Conservation (phyloP, 1,140 invertebrate species). For the Leptopilina clavipes region DNA sequence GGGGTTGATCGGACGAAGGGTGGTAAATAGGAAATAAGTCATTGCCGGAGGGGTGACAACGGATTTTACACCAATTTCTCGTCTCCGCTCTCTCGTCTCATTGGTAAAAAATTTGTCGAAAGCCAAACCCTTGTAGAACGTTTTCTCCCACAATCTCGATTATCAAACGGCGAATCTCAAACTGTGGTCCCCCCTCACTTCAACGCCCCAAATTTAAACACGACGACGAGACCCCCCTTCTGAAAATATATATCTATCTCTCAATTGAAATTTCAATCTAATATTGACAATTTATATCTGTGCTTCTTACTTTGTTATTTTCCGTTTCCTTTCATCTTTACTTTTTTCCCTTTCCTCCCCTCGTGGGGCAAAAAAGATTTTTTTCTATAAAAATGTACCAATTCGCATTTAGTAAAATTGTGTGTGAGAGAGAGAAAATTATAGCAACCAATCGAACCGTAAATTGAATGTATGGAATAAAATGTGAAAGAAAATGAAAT, state of each 20-base stretch:
- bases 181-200: not conserved
- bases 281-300: not conserved
- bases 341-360: no score
- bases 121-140: constrained; percentile 40
- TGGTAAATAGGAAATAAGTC: constrained; percentile 74
- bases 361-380: no score
- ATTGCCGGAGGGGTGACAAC: constrained; percentile 69
- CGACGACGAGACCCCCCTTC: not conserved
- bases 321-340: no score
- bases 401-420: no score
- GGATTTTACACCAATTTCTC: constrained; percentile 74
- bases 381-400: no score
- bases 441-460: no score
- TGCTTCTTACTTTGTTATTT: no score
- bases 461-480: no score
- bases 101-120: constrained; percentile 73
- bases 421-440: no score
- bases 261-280: constrained; percentile 17
- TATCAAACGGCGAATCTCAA: constrained; percentile 5
- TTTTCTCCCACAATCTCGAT: constrained; percentile 44
- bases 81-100: constrained; percentile 59
- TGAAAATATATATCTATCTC: no score
- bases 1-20: constrained; percentile 52
- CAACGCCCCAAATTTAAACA: constrained; percentile 7
- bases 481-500: no score